phyloP scores from a whole-genome alignment of 2,888 invertebrate species.

The Panzeria rudis region DNA sequence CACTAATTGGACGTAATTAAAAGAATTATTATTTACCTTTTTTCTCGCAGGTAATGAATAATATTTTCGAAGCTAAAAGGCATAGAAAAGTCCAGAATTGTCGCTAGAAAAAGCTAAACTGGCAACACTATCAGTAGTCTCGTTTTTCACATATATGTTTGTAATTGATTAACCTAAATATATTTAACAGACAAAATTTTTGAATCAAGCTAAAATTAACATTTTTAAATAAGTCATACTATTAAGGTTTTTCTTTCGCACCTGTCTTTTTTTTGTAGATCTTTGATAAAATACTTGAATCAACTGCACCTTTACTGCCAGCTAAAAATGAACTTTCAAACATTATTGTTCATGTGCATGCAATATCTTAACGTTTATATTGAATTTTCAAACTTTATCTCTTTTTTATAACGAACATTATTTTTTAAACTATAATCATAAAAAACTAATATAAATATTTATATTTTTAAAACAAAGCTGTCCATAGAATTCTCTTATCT shows the following conservation, averaged over 20 bases:
- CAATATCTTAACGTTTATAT: conserved; percentile 16
- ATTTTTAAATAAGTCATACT: neutral
- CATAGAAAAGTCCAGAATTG: too few relatives aligned
- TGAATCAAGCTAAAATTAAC: too few relatives aligned
- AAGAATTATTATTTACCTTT: too few relatives aligned
- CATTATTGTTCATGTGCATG: conserved; percentile 15
- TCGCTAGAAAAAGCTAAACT: too few relatives aligned
- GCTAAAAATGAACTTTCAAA: neutral
- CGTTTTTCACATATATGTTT: too few relatives aligned
- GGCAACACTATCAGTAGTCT: too few relatives aligned
- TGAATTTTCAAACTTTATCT: neutral
- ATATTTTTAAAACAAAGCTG: conserved; percentile 15
- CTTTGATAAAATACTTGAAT: neutral
- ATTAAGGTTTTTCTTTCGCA: neutral
- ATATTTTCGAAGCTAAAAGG: too few relatives aligned
- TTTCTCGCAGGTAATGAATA: too few relatives aligned
- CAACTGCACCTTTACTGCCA: conserved; percentile 2
- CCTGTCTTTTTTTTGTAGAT: neutral
- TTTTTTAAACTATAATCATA: conserved; percentile 31
- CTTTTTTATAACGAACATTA: neutral
- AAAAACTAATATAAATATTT: conserved; percentile 42
- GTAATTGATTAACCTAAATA: too few relatives aligned
- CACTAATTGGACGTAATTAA: too few relatives aligned
- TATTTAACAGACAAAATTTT: too few relatives aligned
- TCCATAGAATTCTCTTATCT: neutral